A percentile compares a stretch with the other conserved stretches of the same genome.
phyloP scores from a whole-genome alignment of 2,888 invertebrate species.

The Endotricha flammealis region DNA sequence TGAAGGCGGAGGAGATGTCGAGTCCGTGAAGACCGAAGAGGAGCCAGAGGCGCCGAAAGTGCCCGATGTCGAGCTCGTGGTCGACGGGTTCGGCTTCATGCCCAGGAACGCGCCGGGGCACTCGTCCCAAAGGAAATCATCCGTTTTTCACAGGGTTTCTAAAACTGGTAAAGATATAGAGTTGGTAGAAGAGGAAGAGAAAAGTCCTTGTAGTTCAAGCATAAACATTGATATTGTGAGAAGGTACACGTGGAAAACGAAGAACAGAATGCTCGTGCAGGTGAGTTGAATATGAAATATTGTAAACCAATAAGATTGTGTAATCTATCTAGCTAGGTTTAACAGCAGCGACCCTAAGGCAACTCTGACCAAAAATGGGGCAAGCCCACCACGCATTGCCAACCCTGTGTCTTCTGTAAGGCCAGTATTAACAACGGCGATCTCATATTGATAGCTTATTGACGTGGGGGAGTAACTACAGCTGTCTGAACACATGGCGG shows the following conservation, averaged over 20 bases:
- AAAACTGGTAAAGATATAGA: conserved; percentile 27
- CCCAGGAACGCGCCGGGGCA: conserved; percentile 26
- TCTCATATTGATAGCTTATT: no score
- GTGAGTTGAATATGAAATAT: conserved; percentile 34
- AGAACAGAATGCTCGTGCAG: conserved; percentile 81
- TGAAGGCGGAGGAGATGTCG: conserved; percentile 39
- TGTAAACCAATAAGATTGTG: no score
- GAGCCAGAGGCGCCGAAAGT: conserved; percentile 24
- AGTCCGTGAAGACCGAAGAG: conserved; percentile 23
- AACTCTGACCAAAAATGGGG: no score
- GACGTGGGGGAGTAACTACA: no score
- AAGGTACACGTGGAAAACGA: conserved; percentile 83
- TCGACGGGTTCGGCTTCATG: conserved; percentile 74
- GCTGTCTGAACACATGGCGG: no score
- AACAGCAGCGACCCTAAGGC: no score
- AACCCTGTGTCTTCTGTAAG: no score
- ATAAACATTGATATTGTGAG: conserved; percentile 68
- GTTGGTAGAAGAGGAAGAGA: conserved; percentile 26
- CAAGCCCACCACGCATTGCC: no score
- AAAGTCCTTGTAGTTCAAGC: conserved; percentile 57
- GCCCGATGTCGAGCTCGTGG: conserved; percentile 58
- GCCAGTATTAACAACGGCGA: no score
- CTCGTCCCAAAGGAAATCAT: conserved; percentile 6
- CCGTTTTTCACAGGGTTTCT: conserved; percentile 19
- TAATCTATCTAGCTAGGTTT: no score